Base-by-base conservation (phyloP, 1,140 invertebrate species). In the Mactra quadrangularis region DNA sequence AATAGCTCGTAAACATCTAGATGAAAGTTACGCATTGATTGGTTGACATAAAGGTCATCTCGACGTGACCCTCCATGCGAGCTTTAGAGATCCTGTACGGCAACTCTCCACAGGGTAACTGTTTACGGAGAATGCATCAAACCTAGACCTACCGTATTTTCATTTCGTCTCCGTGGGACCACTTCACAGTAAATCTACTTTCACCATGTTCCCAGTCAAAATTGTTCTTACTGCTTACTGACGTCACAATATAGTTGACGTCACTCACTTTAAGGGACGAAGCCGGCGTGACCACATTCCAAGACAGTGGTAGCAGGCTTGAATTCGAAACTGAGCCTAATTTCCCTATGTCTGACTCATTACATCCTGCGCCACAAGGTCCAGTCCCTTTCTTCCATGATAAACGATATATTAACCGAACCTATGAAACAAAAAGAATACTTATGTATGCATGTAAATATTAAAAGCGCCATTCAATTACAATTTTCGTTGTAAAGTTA, bases 151-250 rank as follows among this genome's bases (percentile, higher is more conserved):
- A 64, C 60, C n/a, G 4, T 19, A 64, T 33, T 41, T 38, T 64
- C 11, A 64, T 25, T 6, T n/a, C 13, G 7, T 64, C 33, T n/a
- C 2, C 38, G n/a, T 38, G 38, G 19, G 60, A 22, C 15, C 33
- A 33, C 1, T 41, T 41, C 22, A 64, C 29, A 35, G 9, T 15
- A 41, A 68, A 3, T 19, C 25, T 27, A 25, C 17, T 31, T 50
- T 68, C 64, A 19, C 64, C 64, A 29, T 68, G 64, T 50, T 68
- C 64, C 64, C 64, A 68, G 13, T 41, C 64, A 1, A 41, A 47
- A 0, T 11, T 25, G 41, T 50, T 68, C 29, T 41, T 68, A 2
- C 27, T 11, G 64, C 64, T 68, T 19, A 68, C 22, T 29, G 64
- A 68, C 41, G 64, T 68, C 45, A 68, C 33, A 3, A 50, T 27